Conservation (phyloP, 2,888 invertebrate genomes). For the Oscheius sp. region DNA sequence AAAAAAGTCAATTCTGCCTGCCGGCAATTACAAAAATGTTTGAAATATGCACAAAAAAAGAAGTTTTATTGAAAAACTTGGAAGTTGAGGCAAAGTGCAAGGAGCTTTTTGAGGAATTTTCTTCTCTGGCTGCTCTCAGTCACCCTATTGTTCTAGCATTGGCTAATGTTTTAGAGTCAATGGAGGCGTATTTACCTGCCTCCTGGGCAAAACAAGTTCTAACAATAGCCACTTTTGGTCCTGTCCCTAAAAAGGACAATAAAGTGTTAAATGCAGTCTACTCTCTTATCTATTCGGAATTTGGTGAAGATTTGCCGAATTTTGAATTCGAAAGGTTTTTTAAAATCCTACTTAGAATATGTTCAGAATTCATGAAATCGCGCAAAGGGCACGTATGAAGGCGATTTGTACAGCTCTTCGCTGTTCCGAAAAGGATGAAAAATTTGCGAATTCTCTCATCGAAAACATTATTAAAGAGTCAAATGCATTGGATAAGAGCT, state of each 20-base stretch:
- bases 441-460: slow-evolving; percentile 24
- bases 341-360: not conserved
- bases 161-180: slow-evolving; percentile 30
- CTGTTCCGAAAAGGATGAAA: not conserved
- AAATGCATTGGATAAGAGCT: slow-evolving; percentile 38
- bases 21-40: slow-evolving; percentile 43
- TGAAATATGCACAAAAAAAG: slow-evolving; percentile 28
- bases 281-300: slow-evolving; percentile 14
- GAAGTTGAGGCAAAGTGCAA: not conserved
- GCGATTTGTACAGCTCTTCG: slow-evolving; percentile 32
- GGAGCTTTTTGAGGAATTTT: slow-evolving; percentile 21
- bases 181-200: slow-evolving; percentile 14
- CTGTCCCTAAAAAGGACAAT: slow-evolving; percentile 55
- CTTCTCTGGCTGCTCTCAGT: slow-evolving; percentile 36
- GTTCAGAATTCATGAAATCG: slow-evolving; percentile 39
- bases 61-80: not conserved
- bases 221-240: slow-evolving; percentile 48
- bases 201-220: slow-evolving; percentile 41
- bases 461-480: slow-evolving; percentile 35
- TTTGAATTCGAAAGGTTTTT: not conserved
- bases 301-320: not conserved
- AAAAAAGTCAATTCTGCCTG: slow-evolving; percentile 50
- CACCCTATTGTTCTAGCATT: slow-evolving; percentile 43
- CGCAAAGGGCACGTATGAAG: slow-evolving; percentile 40
- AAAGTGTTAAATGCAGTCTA: slow-evolving; percentile 27